Conservation (phyloP, 2,797 vertebrate genomes). For the Sternarchorhynchus goeldii region DNA sequence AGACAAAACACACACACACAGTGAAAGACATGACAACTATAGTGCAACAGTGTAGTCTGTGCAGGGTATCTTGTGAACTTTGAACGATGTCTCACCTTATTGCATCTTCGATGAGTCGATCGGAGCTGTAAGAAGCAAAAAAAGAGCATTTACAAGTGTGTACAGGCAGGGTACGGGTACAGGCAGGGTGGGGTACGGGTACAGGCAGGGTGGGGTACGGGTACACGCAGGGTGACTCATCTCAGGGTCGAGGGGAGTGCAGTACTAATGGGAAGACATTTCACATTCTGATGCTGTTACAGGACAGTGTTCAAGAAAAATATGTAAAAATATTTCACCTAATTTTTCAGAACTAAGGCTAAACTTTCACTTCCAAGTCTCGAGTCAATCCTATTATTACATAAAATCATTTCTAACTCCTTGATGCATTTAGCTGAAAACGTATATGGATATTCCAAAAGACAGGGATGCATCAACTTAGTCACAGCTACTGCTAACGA, state of each 20-base stretch:
- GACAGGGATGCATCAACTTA: too few relatives aligned
- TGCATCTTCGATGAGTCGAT: slow-evolving; percentile 97
- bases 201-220: slow-evolving; percentile 21
- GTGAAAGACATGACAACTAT: background rate
- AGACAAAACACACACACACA: background rate
- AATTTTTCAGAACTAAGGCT: too few relatives aligned
- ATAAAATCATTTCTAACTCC: too few relatives aligned
- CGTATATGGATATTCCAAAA: too few relatives aligned
- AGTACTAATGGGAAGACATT: slow-evolving; percentile 26
- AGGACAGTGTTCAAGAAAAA: too few relatives aligned
- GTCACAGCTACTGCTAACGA: background rate
- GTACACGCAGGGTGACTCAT: slow-evolving; percentile 23
- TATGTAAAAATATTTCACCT: too few relatives aligned
- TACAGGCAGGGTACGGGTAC: too few relatives aligned
- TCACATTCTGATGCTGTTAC: slow-evolving; percentile 36
- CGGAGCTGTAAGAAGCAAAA: slow-evolving; percentile 77
- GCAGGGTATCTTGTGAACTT: background rate
- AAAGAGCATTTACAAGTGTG: slow-evolving; percentile 42
- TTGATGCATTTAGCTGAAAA: too few relatives aligned
- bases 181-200: background rate
- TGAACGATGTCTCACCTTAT: slow-evolving; percentile 85
- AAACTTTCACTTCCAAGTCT: too few relatives aligned
- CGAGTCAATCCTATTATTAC: too few relatives aligned
- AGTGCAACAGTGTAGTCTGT: background rate
- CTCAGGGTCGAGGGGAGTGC: slow-evolving; percentile 33